Conservation (phyloP, 2,113 vertebrate genomes). For the Tringa solitaria region DNA sequence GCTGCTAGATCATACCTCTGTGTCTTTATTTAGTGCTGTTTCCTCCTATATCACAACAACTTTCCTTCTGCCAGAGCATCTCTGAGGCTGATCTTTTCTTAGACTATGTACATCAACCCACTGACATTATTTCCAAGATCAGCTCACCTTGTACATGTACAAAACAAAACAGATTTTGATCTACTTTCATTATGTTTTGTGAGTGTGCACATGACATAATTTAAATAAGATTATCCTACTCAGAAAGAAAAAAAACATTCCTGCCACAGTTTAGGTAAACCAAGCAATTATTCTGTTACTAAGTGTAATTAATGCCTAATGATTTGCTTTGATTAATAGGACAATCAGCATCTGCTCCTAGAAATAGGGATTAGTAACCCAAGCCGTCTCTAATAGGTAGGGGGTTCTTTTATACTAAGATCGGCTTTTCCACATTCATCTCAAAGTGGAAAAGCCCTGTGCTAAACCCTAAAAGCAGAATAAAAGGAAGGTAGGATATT, state of each 20-base stretch:
- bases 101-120: neutral
- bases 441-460: constrained; percentile 10
- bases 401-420: constrained; percentile 67
- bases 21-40: neutral
- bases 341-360: constrained; percentile 77
- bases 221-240: constrained; percentile 63
- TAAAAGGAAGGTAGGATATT: neutral
- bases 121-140: neutral
- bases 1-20: neutral
- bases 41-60: neutral
- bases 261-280: constrained; percentile 64
- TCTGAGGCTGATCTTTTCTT: neutral
- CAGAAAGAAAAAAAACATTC: constrained; percentile 33
- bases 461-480: neutral
- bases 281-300: constrained; percentile 71
- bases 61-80: neutral
- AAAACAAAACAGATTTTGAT: neutral
- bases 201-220: neutral
- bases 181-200: neutral
- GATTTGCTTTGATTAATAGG: constrained; percentile 75
- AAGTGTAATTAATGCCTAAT: constrained; percentile 73
- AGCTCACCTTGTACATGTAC: neutral
- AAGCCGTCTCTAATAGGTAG: constrained; percentile 71
- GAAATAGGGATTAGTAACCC: constrained; percentile 77
- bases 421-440: constrained; percentile 65